Evolutionary conservation across 2,888 invertebrate species (phyloP), one percentile per base, ranked within the genome.

Genomic region (Plebejus argus): DNA sequence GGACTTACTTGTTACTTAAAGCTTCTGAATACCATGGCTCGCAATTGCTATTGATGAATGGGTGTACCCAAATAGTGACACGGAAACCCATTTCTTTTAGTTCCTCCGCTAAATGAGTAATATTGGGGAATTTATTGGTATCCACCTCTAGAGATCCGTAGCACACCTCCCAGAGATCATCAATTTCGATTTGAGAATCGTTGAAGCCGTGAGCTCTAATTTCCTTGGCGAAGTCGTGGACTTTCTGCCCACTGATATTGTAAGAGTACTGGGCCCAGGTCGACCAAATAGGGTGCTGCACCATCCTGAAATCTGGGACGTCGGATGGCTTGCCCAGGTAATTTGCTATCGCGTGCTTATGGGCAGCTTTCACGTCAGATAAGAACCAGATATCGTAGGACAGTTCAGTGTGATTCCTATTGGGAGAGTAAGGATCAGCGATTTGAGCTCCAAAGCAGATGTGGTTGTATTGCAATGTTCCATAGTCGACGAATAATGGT

Each of bases 131-230:
- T 86, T 96, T 97, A 0, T 85, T 88, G 12, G 91, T 88, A 82
- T 97, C 95, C 79, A 98, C 97, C 18, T 94, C 95, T 49, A 97
- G 91, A 10, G 97, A 96, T 0, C 98, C 98, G 84, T 98, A 98
- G 84, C 97, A 97, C 0, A 95, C 95, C 86, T 98, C 98, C 98
- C 98, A 98, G 20, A 96, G 94, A 85, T 98, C 98, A 84, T 98
- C 98, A 72, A 99, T 97, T 92, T 98, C 98, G 66, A 97, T 87
- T 85, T 97, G 97, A 75, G 97, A 96, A 83, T 96, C 95, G 1
- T 94, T 93, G 83, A 97, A 97, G 0, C 95, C 95, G 78, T 96
- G 85, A 0, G 91, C 86, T 1, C 92, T 83, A 76, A 98, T 97
- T 80, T 96, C 94, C 8, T 95, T 83, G 0, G 96, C 97, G 83